A percentile compares a stretch with the other conserved stretches of the same genome.
Evolutionary conservation across 2,888 invertebrate genomes (phyloP).

Genomic region (Syrista parreyssii): DNA sequence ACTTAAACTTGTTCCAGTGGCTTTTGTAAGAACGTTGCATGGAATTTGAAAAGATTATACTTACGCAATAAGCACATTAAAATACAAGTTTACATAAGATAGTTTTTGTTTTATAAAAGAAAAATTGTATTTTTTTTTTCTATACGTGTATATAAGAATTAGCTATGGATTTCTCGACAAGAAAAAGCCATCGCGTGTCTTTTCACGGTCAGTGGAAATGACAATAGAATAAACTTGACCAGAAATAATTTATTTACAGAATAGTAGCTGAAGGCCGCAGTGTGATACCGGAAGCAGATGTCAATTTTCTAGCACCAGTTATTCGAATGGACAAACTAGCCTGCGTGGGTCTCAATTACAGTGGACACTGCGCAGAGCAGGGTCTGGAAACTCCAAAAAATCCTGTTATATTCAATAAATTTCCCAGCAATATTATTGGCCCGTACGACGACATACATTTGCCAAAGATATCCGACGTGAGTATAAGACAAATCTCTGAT

Average conservation of each 20-base stretch:
- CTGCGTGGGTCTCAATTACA: constrained; percentile 88
- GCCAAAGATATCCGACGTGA: constrained; percentile 73
- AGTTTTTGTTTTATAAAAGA: too few species aligned
- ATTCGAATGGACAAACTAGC: constrained; percentile 85
- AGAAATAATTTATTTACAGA: constrained; percentile 55
- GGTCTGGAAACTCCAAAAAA: constrained; percentile 78
- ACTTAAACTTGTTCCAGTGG: too few species aligned
- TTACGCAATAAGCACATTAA: too few species aligned
- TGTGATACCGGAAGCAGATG: constrained; percentile 68
- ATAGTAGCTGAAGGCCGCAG: constrained; percentile 70
- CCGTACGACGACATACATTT: constrained; percentile 76
- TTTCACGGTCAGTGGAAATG: neutral
- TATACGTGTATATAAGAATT: too few species aligned
- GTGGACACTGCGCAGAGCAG: constrained; percentile 87
- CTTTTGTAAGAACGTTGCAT: too few species aligned
- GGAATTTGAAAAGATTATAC: too few species aligned
- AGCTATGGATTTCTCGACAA: too few species aligned
- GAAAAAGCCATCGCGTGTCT: neutral
- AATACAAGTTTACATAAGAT: too few species aligned
- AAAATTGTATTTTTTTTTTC: too few species aligned
- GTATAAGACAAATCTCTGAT: constrained; percentile 33
- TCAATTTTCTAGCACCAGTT: constrained; percentile 78
- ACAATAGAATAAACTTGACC: too few species aligned
- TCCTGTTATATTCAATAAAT: constrained; percentile 91
- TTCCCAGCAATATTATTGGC: constrained; percentile 81